Percentiles rank a stretch among this genome's conserved stretches.
phyloP scores from a whole-genome alignment of 92 coral and sea anemone genomes.

The Epizoanthus scotinus region DNA sequence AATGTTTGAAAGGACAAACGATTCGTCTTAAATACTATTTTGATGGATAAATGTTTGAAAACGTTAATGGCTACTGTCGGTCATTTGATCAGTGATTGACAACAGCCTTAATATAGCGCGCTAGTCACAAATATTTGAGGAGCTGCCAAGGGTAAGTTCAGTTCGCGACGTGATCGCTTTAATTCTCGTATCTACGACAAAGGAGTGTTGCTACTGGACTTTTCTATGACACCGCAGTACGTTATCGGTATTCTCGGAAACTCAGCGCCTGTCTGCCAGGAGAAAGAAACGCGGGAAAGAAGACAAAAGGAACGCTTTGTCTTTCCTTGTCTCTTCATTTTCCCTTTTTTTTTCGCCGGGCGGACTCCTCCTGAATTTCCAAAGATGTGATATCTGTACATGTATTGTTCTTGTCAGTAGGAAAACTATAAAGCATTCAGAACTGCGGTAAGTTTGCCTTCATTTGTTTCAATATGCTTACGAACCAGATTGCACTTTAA shows the following conservation, averaged over 20 bases:
- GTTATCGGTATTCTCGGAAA: neutral
- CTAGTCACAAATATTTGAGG: neutral
- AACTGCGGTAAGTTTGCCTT: neutral
- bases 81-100: neutral
- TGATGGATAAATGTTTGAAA: neutral
- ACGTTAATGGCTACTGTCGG: too few species aligned
- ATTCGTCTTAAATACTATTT: neutral
- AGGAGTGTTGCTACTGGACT: neutral
- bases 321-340: too few species aligned
- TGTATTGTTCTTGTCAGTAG: conserved; percentile 4
- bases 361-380: too few species aligned
- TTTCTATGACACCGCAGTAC: neutral
- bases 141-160: conserved; percentile 7
- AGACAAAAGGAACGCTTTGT: too few species aligned
- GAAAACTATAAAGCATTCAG: neutral
- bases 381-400: too few species aligned
- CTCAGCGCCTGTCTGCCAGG: too few species aligned
- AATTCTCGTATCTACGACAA: conserved; percentile 9
- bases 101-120: neutral
- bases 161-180: neutral
- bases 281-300: too few species aligned
- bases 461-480: neutral
- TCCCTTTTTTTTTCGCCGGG: too few species aligned
- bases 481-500: neutral
- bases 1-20: conserved; percentile 11